Conservation (phyloP, 2,888 invertebrate species). For the Pterostichus madidus region DNA sequence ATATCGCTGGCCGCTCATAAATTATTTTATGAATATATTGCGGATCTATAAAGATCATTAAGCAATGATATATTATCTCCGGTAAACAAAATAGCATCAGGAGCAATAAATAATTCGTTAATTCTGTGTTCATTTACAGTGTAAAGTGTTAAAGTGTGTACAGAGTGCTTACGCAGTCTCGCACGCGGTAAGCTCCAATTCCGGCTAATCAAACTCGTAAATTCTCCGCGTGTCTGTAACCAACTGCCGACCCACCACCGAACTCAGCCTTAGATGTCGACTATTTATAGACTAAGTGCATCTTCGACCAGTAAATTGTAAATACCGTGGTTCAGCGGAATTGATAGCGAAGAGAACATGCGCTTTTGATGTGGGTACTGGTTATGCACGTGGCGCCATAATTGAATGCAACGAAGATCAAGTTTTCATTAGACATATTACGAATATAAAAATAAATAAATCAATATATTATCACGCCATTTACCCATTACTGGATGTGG, state of each 20-base stretch:
- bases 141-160: neutral
- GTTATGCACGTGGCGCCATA: too few relatives aligned
- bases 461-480: too few relatives aligned
- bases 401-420: too few relatives aligned
- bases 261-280: neutral
- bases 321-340: neutral
- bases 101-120: neutral
- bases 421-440: too few relatives aligned
- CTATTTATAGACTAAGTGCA: slow-evolving; percentile 4
- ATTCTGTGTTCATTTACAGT: neutral
- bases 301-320: neutral
- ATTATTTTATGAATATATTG: too few relatives aligned
- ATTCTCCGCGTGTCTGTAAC: neutral
- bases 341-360: too few relatives aligned
- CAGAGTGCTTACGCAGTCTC: neutral
- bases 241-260: neutral
- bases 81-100: slow-evolving; percentile 10
- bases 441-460: too few relatives aligned
- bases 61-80: slow-evolving; percentile 8
- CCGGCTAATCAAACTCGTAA: slow-evolving; percentile 6
- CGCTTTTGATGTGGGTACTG: too few relatives aligned
- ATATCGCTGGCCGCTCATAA: too few relatives aligned
- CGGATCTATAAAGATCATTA: neutral
- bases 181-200: neutral
- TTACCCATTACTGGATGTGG: too few relatives aligned